Conservation (phyloP, 2,888 invertebrate species). For the Strigamia crassipes region DNA sequence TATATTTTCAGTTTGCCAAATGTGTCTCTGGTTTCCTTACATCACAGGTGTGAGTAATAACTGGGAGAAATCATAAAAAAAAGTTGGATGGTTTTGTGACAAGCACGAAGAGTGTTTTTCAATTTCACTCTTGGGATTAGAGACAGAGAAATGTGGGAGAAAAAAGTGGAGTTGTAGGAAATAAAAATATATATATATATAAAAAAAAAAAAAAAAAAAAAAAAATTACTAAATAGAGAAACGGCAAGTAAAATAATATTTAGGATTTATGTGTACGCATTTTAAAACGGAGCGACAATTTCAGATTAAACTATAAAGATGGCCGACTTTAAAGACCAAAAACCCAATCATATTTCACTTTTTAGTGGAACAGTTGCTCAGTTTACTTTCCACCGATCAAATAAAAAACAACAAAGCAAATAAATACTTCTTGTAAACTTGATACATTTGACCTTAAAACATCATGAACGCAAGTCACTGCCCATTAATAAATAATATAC, state of each 20-base stretch:
- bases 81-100: slow-evolving; percentile 31
- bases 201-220: background rate
- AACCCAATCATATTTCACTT: no score
- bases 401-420: no score
- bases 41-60: slow-evolving; percentile 37
- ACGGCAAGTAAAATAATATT: background rate
- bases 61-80: slow-evolving; percentile 27
- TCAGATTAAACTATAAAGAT: no score
- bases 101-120: slow-evolving; percentile 32
- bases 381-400: no score
- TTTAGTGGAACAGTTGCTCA: no score
- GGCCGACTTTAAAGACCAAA: no score
- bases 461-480: no score
- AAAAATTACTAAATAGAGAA: background rate
- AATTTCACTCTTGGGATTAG: slow-evolving; percentile 33
- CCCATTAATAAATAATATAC: no score
- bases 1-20: slow-evolving; percentile 16
- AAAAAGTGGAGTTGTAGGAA: background rate
- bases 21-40: slow-evolving; percentile 32
- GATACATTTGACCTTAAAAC: no score
- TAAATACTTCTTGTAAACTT: no score
- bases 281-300: no score
- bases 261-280: background rate
- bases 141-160: background rate
- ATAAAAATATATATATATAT: background rate